Percentiles rank a stretch among this genome's conserved stretches.
Evolutionary conservation across 2,113 vertebrate species (phyloP).

Genomic region (Brachypteracias leptosomus): DNA sequence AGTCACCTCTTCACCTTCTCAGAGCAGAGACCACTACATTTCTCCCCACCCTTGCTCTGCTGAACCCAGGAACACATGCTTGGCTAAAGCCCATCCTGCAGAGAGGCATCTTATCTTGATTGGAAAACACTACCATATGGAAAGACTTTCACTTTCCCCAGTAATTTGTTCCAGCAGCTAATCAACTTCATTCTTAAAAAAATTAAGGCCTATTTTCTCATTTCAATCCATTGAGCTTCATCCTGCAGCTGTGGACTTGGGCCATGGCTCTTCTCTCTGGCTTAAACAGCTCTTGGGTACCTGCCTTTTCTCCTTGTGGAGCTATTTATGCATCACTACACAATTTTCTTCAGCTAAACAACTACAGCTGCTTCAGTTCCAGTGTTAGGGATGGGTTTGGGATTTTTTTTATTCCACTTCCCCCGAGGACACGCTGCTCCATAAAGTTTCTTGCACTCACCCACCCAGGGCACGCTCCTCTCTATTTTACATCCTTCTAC

Average conservation of each 20-base stretch:
- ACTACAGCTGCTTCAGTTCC: not conserved
- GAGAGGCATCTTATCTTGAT: not conserved
- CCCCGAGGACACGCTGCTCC: not conserved
- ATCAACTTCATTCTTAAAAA: conserved; percentile 46
- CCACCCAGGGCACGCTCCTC: accelerated
- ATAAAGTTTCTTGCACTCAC: not conserved
- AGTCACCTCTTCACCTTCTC: not conserved
- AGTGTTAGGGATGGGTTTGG: not conserved
- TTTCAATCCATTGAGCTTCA: conserved; percentile 3
- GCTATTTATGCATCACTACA: not conserved
- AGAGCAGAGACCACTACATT: not conserved
- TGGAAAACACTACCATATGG: not conserved
- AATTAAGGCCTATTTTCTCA: conserved; percentile 18
- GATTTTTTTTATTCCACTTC: not conserved
- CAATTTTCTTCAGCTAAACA: not conserved
- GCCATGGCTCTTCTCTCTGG: not conserved
- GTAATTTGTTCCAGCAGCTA: conserved; percentile 37
- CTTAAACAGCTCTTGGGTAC: not conserved
- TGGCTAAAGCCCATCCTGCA: not conserved
- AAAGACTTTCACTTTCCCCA: not conserved
- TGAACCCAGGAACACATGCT: not conserved
- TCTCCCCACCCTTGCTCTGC: not conserved
- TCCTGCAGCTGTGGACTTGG: conserved; percentile 24
- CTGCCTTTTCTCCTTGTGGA: not conserved
- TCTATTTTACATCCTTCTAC: not conserved